Evolutionary conservation across 2,888 invertebrate genomes (phyloP).

Genomic region (Acronicta leporina): DNA sequence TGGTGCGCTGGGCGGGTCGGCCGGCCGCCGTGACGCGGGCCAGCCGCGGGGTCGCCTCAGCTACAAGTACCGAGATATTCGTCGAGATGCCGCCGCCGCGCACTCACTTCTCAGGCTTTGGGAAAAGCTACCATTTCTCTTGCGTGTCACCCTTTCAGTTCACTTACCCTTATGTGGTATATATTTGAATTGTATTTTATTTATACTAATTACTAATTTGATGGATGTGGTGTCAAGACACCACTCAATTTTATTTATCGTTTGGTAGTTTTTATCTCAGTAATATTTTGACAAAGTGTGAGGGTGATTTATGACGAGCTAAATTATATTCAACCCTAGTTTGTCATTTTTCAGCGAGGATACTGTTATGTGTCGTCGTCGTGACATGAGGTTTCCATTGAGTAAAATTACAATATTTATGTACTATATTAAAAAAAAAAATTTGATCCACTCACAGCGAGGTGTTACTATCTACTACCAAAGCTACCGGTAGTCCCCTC

Average conservation of each 20-base stretch:
- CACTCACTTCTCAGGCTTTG: constrained; percentile 86
- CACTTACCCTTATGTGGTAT: constrained; percentile 85
- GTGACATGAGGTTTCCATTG: constrained; percentile 22
- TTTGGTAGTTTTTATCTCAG: constrained; percentile 24
- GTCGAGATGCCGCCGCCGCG: constrained; percentile 85
- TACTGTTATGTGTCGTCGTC: constrained; percentile 18
- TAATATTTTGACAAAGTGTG: constrained; percentile 20
- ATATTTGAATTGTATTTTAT: constrained; percentile 71
- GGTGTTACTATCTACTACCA: no score
- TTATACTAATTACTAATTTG: constrained; percentile 6
- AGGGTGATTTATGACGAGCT: constrained; percentile 7
- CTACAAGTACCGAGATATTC: constrained; percentile 78
- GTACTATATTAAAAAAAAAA: no score
- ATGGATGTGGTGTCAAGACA: constrained; percentile 14
- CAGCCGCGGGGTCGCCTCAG: constrained; percentile 85
- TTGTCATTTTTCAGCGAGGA: constrained; percentile 18
- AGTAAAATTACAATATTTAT: constrained; percentile 25
- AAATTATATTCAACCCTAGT: constrained; percentile 3
- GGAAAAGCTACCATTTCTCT: constrained; percentile 88
- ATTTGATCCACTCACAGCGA: no score
- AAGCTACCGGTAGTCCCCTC: no score
- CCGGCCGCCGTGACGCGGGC: constrained; percentile 87
- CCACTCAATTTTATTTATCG: constrained; percentile 19
- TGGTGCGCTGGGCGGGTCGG: constrained; percentile 83
- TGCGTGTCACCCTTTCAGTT: constrained; percentile 88